Evolutionary conservation across 1,140 invertebrate species (phyloP).

Genomic region (Lepidurus apus): DNA sequence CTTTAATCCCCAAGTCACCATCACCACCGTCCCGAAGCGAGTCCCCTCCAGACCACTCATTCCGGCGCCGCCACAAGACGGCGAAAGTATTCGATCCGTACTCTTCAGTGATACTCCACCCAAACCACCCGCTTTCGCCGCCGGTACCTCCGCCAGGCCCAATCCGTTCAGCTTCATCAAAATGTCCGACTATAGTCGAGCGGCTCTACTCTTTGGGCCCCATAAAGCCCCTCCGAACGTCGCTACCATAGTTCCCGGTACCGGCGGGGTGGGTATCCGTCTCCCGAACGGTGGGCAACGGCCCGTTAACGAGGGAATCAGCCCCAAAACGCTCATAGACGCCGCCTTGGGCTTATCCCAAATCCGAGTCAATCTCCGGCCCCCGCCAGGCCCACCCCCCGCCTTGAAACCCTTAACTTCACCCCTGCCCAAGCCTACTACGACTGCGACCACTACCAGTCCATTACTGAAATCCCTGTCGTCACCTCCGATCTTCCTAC

Average conservation of each 20-base stretch:
- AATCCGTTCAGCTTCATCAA: conserved; percentile 8
- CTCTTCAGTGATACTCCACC: not conserved
- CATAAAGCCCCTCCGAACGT: not conserved
- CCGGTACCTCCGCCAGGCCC: not conserved
- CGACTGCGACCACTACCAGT: not conserved
- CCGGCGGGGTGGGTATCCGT: not conserved
- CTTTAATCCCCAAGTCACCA: not conserved
- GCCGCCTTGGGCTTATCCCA: conserved; percentile 12
- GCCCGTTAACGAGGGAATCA: not conserved
- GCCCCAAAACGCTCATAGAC: not conserved
- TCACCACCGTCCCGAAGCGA: not conserved
- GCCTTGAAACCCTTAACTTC: conserved; percentile 1
- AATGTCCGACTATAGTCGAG: not conserved
- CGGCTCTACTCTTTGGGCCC: not conserved
- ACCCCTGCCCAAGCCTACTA: not conserved
- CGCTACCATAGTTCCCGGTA: not conserved
- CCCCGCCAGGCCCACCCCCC: not conserved
- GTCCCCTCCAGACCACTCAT: not conserved
- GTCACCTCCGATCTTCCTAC: not conserved
- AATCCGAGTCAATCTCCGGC: not conserved
- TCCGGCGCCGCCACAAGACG: not conserved
- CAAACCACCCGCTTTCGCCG: not conserved
- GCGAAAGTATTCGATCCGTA: not conserved
- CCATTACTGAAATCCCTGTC: not conserved
- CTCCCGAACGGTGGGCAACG: not conserved